phyloP scores from a whole-genome alignment of 2,113 vertebrate species.

The Bubalus kerabau region DNA sequence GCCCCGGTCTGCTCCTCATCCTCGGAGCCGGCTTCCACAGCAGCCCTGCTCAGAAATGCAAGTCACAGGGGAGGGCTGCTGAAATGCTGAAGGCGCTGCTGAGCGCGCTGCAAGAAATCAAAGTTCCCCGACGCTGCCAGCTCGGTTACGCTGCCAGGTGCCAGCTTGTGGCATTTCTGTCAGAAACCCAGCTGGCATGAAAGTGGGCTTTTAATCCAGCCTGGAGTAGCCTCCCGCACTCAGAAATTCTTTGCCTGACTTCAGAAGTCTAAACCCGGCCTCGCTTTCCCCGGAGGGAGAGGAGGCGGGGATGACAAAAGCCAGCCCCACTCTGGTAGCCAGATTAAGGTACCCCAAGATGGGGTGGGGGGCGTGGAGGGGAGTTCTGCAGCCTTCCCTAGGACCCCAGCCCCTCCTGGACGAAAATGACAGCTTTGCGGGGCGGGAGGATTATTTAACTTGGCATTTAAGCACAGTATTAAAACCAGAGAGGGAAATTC shows the following conservation, averaged over 20 bases:
- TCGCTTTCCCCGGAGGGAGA: slow-evolving; percentile 39
- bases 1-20: rapidly evolving
- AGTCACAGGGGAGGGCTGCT: not conserved
- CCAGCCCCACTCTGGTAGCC: not conserved
- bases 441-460: not conserved
- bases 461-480: not conserved
- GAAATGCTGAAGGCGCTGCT: not conserved
- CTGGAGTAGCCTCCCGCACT: slow-evolving; percentile 62
- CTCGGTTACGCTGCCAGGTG: slow-evolving; percentile 47
- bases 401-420: not conserved
- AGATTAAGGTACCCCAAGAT: not conserved
- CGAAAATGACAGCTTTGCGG: not conserved
- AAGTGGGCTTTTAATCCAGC: slow-evolving; percentile 67
- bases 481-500: not conserved
- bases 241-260: slow-evolving; percentile 52
- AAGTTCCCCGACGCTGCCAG: slow-evolving; percentile 32
- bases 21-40: not conserved
- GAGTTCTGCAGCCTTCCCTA: not conserved
- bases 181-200: slow-evolving; percentile 73
- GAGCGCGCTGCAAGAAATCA: not conserved
- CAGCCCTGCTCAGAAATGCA: not conserved
- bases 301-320: not conserved
- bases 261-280: not conserved
- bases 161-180: slow-evolving; percentile 69
- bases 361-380: not conserved